phyloP scores from a whole-genome alignment of 2,113 vertebrate species.

The Rutilus rutilus region DNA sequence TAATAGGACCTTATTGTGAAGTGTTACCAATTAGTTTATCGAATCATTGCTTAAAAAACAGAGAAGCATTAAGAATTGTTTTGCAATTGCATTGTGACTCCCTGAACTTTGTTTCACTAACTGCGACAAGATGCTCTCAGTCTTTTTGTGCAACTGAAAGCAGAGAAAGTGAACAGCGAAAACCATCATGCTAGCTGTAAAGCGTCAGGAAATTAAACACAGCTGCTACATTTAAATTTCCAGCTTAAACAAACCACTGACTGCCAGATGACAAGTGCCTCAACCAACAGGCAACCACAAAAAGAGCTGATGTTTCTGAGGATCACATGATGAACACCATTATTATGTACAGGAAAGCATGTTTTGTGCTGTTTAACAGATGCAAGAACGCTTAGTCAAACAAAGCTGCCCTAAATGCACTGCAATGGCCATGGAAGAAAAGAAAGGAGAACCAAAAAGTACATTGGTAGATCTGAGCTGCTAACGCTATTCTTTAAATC shows the following conservation, averaged over 20 bases:
- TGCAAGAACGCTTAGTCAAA: not conserved
- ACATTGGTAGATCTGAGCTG: too few species aligned
- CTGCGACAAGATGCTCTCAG: not conserved
- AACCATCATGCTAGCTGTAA: not conserved
- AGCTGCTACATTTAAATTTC: not conserved
- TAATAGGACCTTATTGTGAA: too few species aligned
- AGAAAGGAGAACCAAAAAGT: not conserved
- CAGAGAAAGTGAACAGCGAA: not conserved
- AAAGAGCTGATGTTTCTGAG: not conserved
- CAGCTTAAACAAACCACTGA: not conserved
- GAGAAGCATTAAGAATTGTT: not conserved
- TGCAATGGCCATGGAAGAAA: not conserved
- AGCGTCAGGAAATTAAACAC: not conserved
- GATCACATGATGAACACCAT: not conserved
- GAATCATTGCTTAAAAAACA: too few species aligned
- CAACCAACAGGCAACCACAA: not conserved
- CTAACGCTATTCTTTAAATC: not conserved
- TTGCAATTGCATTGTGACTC: not conserved
- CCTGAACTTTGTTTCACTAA: not conserved
- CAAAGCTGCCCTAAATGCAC: not conserved
- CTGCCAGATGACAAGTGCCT: not conserved
- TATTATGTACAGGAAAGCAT: not conserved
- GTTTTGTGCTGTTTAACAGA: not conserved
- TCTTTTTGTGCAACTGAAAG: not conserved
- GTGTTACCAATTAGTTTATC: too few species aligned